Evolutionary conservation across 2,113 vertebrate species (phyloP).

Genomic region (Pluvianellus socialis): DNA sequence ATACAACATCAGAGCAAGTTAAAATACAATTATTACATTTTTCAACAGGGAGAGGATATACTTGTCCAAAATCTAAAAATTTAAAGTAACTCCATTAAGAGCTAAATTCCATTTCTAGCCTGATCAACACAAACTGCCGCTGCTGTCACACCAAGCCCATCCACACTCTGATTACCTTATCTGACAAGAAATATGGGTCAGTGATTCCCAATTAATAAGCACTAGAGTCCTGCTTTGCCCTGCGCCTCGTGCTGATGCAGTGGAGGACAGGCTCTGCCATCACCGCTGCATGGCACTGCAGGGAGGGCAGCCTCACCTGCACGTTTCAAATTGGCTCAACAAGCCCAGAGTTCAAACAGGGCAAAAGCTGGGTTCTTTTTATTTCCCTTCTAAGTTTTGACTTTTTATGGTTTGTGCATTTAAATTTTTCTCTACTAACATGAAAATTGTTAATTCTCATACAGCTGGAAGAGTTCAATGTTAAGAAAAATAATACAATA

Average conservation of each 20-base stretch:
- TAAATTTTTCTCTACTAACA: neutral
- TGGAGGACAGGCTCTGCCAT: neutral
- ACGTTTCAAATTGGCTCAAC: neutral
- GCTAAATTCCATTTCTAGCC: neutral
- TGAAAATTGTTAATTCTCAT: neutral
- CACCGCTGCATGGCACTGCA: neutral
- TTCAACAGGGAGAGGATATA: neutral
- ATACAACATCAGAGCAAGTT: neutral
- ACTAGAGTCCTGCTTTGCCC: neutral
- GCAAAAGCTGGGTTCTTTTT: neutral
- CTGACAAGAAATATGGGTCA: neutral
- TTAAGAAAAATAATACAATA: neutral
- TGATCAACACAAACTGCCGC: neutral
- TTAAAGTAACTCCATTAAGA: neutral
- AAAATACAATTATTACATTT: neutral
- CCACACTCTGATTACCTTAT: neutral
- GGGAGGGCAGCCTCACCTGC: neutral
- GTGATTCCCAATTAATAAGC: neutral
- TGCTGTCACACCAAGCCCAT: neutral
- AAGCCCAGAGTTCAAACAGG: neutral
- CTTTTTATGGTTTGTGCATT: neutral
- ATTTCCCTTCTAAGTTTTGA: neutral
- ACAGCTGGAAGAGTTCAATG: neutral
- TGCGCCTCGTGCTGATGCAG: fast-evolving
- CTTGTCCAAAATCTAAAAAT: neutral